Base-by-base conservation (phyloP, 1,140 invertebrate genomes). In the Brachystomella parvula region DNA sequence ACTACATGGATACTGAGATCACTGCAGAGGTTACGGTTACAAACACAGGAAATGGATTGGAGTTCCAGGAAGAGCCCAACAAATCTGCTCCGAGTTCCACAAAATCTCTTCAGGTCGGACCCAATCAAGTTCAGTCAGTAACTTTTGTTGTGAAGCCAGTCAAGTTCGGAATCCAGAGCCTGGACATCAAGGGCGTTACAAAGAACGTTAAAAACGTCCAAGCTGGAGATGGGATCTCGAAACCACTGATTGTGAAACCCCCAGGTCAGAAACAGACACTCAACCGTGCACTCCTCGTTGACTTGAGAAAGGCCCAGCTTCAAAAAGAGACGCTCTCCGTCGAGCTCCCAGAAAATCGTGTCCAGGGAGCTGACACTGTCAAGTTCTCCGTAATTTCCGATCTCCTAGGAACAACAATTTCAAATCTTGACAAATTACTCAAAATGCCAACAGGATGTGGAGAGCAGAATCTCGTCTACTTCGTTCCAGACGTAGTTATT, bases 401-500 rank as follows among this genome's bases (percentile, higher is more conserved):
- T 77, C 81, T 92, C 31, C 76, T 92, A 32, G 89, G 88, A 17
- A 83, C 87, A 19, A 84, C 85, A 58, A 83, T 92, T 39, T 82
- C 83, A 2, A 88, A 90, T 77, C 76, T 91, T 21, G 84, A 87
- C 17, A 83, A 85, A 66, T 78, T 96, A 2, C 84, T 96, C 19
- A 81, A 80, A 72, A 84, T 94, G 81, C 92, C 94, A 1, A 89
- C 86, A 59, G 77, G 91, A 1, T 96, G 94, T 78, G 92, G 93
- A 12, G 93, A 96, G 81, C 93, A 96, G 77, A 96, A 96, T 72
- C 91, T 96, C 88, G 79, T 94, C 0, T 89, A 92, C 74, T 90
- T 95, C 75, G 89, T 96, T 24, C 91, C 92, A 0, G 92, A 92
- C 75, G 87, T 96, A 71, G 88, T 93, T 53, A 83, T 93, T 58